Evolutionary conservation across 1,140 invertebrate species (phyloP), one percentile per base, ranked within the genome.

Genomic region (Eupristina koningsbergeri): DNA sequence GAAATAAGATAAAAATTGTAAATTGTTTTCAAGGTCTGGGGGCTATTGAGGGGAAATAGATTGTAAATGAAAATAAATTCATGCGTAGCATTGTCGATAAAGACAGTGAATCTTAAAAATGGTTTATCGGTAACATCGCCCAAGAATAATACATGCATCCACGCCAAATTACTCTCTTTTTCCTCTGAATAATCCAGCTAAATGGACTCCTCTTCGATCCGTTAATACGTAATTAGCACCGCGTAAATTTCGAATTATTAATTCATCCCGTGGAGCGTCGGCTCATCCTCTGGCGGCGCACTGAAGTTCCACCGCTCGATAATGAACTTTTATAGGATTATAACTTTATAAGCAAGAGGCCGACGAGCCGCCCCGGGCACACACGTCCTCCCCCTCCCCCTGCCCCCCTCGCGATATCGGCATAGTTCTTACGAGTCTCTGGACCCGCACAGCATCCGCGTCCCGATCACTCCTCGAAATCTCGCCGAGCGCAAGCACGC

Each of bases 271-370:
- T 3, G 53, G 26, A 26, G 13, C 73, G 5, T 2, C n/a, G 3
- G 73, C 9, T 47, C 6, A 34, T 31, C 45, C 7, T 50, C 9
- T 8, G 8, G n/a, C n/a, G 13, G 11, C n/a, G 29, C n/a, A 15
- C 29, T 3, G 11, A 76, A 36, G 45, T 36, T 76, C 9, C 31
- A 8, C 1, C 22, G 29, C 29, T 36, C 47, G 50, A 61, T 58
- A 76, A 61, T 58, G 47, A 47, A 58, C 74, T 58, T 76, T 76
- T 76, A 76, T 58, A 76, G 50, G 47, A 76, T 53, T 76, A 61
- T 58, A 76, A 76, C 45, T 75, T 50, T 47, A 34, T 61, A 61
- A 36, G 50, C 22, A 2, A 45, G 13, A 8, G 3, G 29, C 69
- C 36, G n/a, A 19, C 34, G 29, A 19, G 63, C 63, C 63, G 63